Evolutionary conservation across 64 coral and sea anemone genomes (phyloP), one percentile per base, ranked within the genome.

Genomic region (Porites lutea): DNA sequence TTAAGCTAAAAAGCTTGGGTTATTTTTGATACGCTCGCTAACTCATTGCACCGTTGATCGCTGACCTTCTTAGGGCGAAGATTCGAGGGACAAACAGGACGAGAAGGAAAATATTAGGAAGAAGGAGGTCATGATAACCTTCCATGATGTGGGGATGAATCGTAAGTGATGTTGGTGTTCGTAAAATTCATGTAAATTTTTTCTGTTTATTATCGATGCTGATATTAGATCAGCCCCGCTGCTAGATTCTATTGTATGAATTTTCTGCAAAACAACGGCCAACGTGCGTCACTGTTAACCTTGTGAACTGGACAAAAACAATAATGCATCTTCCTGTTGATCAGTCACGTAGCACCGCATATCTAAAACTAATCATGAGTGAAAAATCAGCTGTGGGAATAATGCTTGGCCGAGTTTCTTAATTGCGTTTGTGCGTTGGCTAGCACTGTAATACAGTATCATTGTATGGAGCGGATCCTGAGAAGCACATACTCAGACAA

Each of bases 141-240:
- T 99, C 58, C 97, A 99, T 55, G 97, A 99, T 86, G 80, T 99
- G 12, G 97, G 97, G 21, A 94, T 96, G 91, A 99, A 99, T 72
- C 97, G 97, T 99, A 88, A 96, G 97, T 93, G 53, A 5, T 37
- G 47, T 78, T 79, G 13, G 0, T 81, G 45, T 67, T 48, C 43
- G 65, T 19, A 13, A 16, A 83, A 50, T 83, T 19, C 6, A 20
- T 67, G 15, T 19, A 5, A 76, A 76, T 15, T 53, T 67, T n/a
- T 2, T 49, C 7, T 55, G 77, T 67, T 83, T n/a, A 52, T 67
- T 67, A 51, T 61, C 48, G 4, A 13, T 47, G 81, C 45, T 64
- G 72, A 75, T 50, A 37, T 37, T 37, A 37, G 27, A 37, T 37
- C 27, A 37, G 27, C 47, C 45, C 4, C 8, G 48, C 72, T 18